Base-by-base conservation (phyloP, 2,888 invertebrate genomes). In the Acheta domesticus region DNA sequence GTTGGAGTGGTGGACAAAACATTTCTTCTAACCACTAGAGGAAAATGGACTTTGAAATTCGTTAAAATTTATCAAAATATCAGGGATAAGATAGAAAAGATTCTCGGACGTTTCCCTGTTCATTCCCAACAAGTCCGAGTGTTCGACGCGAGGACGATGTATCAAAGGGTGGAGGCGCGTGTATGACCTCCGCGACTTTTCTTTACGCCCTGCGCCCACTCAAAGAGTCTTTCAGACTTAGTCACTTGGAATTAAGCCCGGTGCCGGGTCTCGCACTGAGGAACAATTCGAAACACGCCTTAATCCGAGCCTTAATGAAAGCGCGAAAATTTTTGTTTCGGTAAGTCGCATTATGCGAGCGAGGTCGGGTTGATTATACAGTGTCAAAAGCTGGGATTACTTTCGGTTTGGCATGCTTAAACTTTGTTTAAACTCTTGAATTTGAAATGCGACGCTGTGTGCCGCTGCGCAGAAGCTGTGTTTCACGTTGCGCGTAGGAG, bases 351-450 rank as follows among this genome's bases (percentile, higher is more conserved):
- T 76, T 76, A 76, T 20, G 19, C 23, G 14, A 48, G 16, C 62
- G 62, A 62, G 62, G 62, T 62, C 62, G 62, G 62, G 76, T 49
- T 49, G 76, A 76, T 76, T 76, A 76, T 76, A 76, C 76, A 76
- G 49, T 76, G 76, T 76, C 76, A 48, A 23, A 48, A 48, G 49
- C 21, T 8, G 49, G 76, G 76, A 76, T 76, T 76, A 48, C 48
- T 76, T 76, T 76, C 48, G 76, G 76, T 36, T 49, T 75, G 75
- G 19, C 75, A 21, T 49, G 76, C 76, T 76, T 76, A 76, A 76
- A 76, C 76, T 76, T 76, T 76, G 62, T 62, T 36, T 62, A 62
- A 62, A 62, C 62, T 62, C 62, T 62, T 62, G 62, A 62, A 62
- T 62, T 62, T 62, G 62, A 19, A 62, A 62, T 62, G n/a, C 62